These are phyloP conservation scores for Leptodactylus fallax DNA, from an alignment of 2,797 vertebrate genomes.

Conservation along the genomic window DNA sequence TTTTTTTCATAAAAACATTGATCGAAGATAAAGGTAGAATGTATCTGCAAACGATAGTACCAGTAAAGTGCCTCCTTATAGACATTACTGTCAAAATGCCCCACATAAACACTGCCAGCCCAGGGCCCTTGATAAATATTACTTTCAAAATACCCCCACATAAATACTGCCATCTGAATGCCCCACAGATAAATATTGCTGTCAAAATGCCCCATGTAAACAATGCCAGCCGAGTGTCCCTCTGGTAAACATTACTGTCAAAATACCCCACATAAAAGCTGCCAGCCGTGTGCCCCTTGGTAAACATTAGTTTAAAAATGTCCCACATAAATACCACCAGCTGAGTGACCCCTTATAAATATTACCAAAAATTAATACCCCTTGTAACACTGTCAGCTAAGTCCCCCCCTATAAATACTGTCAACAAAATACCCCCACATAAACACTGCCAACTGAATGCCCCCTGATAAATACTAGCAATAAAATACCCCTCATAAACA, in stretches of 20 bases:
- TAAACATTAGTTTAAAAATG: neutral
- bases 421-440: neutral
- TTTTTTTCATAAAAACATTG: no score
- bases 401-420: neutral
- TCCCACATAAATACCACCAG: neutral
- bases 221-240: neutral
- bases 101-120: neutral
- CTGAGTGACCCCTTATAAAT: neutral
- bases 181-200: no score
- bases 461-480: no score
- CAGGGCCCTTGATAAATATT: neutral
- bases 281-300: neutral
- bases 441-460: no score
- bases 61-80: no score
- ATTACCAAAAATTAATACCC: neutral
- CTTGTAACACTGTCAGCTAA: neutral
- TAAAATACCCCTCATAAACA: no score
- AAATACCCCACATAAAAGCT: neutral
- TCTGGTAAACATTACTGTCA: neutral
- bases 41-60: no score
- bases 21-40: no score
- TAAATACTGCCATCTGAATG: no score
- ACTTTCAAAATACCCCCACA: no score
- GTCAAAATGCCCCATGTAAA: no score
- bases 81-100: neutral